phyloP scores from a whole-genome alignment of 1,140 invertebrate species.

The Asbolus verrucosus region DNA sequence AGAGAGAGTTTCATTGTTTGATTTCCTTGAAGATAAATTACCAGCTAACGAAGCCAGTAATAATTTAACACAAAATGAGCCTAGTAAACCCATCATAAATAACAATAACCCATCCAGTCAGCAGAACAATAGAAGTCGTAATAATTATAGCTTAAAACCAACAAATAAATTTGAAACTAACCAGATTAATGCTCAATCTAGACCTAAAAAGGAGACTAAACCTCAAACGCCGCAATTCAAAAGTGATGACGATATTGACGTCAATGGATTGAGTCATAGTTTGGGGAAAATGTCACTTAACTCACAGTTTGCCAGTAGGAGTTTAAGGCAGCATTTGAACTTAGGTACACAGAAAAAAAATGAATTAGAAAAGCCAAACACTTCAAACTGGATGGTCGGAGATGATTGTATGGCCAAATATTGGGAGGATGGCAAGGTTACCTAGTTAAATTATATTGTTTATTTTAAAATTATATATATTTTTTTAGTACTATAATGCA shows the following conservation, averaged over 20 bases:
- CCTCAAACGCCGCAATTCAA: too few species aligned
- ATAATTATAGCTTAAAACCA: conserved; percentile 16
- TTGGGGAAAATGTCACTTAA: conserved; percentile 57
- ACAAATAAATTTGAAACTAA: conserved; percentile 39
- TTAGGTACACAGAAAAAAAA: conserved; percentile 60
- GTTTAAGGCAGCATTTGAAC: conserved; percentile 60
- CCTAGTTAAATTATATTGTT: too few species aligned
- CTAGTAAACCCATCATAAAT: too few species aligned
- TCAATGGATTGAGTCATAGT: conserved; percentile 37
- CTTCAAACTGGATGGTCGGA: conserved; percentile 78
- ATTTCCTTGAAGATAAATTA: conserved; percentile 87
- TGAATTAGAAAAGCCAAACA: conserved; percentile 52
- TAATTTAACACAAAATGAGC: too few species aligned
- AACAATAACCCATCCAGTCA: conserved; percentile 29
- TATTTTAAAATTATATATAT: too few species aligned
- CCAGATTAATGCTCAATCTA: conserved; percentile 37
- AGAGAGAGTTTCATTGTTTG: conserved; percentile 87
- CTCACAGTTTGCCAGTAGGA: conserved; percentile 60
- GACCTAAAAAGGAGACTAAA: too few species aligned
- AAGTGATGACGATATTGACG: too few species aligned
- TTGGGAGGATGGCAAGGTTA: conserved; percentile 90
- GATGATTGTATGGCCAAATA: conserved; percentile 90
- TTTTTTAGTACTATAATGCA: conserved; percentile 85
- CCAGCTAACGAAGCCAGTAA: conserved; percentile 66
- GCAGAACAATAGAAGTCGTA: conserved; percentile 39